phyloP scores from a whole-genome alignment of 1,140 invertebrate species.

The Drosophila micromelanica region DNA sequence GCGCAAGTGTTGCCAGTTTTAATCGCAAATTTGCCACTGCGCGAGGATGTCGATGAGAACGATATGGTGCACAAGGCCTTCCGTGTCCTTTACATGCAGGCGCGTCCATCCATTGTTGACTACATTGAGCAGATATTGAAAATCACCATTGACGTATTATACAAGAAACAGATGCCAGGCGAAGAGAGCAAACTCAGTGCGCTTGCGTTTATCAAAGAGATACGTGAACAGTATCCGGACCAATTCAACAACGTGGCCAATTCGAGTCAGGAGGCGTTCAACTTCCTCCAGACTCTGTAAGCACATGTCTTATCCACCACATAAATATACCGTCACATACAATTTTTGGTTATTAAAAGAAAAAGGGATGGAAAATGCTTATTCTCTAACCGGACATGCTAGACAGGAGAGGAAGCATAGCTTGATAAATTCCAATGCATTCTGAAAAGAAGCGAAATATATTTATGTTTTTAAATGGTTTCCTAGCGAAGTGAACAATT shows the following conservation, averaged over 20 bases:
- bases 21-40: constrained; percentile 89
- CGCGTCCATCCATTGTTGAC: constrained; percentile 85
- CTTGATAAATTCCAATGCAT: constrained; percentile 26
- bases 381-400: neutral
- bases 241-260: constrained; percentile 85
- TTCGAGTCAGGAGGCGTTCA: constrained; percentile 57
- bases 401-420: constrained; percentile 10
- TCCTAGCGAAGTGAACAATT: constrained; percentile 17
- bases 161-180: constrained; percentile 84
- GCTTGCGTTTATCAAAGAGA: constrained; percentile 85
- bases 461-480: constrained; percentile 21
- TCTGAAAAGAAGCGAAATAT: neutral
- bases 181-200: constrained; percentile 70
- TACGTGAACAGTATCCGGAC: constrained; percentile 86
- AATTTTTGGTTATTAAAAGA: neutral
- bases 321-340: neutral
- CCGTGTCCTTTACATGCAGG: constrained; percentile 86
- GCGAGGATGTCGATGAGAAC: constrained; percentile 91
- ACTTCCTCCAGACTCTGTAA: constrained; percentile 71
- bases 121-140: constrained; percentile 86
- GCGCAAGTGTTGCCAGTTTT: constrained; percentile 90
- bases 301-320: constrained; percentile 1
- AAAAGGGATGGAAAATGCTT: neutral
- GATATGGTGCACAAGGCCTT: constrained; percentile 89
- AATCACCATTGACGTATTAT: constrained; percentile 85